Base-by-base conservation (phyloP, 1,140 invertebrate genomes). In the Zaprionus kolodkinae region DNA sequence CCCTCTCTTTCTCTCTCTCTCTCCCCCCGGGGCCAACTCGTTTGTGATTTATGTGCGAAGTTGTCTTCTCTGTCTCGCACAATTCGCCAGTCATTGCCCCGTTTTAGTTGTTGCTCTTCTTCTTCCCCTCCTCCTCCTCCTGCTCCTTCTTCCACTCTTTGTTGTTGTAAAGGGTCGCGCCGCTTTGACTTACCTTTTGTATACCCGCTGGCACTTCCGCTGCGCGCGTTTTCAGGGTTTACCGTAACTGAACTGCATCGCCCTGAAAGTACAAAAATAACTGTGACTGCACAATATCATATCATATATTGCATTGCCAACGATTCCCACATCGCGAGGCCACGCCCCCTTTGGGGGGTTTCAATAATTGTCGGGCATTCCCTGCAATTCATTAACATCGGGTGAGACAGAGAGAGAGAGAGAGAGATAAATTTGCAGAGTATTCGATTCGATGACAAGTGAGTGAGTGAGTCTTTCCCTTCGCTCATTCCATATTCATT, bases 11-110 rank as follows among this genome's bases (percentile, higher is more conserved):
- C 12, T 30, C 27, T 6, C 40, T 5, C 11, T 30, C 12, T 38
- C 60, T 25, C 11, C 15, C 38, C 57, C 57, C 43, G 15, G n/a
- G 12, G 21, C 15, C 63, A 50, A 56, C 38, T 35, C 52, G 40
- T 52, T 76, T 70, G 64, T 86, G 83, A 87, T 87, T 86, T 87
- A 87, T 86, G 82, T 87, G 72, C 83, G 72, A 86, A 86, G 78
- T 81, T 71, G 74, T 81, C 67, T 78, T 84, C 78, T 57, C 67
- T 30, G 21, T 60, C 45, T 57, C 71, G 66, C 65, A 56, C 67
- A 82, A 87, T 70, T 67, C 73, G 83, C 83, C 82, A 86, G 82
- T 86, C 82, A 86, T 86, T 86, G 83, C 72, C 79, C 82, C 75
- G 68, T 81, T 86, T 82, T 66, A 27, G 50, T 52, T 15, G 76